phyloP scores from a whole-genome alignment of 2,797 vertebrate genomes.

The Salmo trutta region DNA sequence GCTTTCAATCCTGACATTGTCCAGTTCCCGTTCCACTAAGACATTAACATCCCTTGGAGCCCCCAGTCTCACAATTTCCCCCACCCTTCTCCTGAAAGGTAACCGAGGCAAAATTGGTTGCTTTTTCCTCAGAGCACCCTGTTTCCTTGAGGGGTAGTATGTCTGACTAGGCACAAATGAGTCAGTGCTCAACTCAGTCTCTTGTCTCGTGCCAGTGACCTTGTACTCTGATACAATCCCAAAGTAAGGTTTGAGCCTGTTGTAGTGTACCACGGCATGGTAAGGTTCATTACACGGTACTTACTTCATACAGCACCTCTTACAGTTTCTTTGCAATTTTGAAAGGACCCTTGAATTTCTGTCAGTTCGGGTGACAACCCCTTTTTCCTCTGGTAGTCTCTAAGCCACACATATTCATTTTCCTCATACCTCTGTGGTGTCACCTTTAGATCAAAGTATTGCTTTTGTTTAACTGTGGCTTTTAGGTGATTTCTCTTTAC shows the following conservation, averaged over 20 bases:
- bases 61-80: no score
- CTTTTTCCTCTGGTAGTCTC: not conserved
- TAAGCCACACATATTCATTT: not conserved
- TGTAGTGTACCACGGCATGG: not conserved
- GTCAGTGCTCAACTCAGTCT: no score
- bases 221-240: no score
- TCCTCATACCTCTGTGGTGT: not conserved
- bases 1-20: not conserved
- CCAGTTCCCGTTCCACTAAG: not conserved
- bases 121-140: no score
- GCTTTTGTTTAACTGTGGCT: not conserved
- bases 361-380: not conserved
- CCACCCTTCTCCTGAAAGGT: not conserved
- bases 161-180: no score
- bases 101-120: no score
- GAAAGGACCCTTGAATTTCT: not conserved
- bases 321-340: no score
- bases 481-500: no score
- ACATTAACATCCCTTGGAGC: not conserved
- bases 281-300: not conserved
- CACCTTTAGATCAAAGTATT: not conserved
- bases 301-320: not conserved
- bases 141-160: no score
- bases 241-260: not conserved
- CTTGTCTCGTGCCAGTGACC: no score